Base-by-base conservation (phyloP, 2,113 vertebrate genomes). In the Sapayoa aenigma region DNA sequence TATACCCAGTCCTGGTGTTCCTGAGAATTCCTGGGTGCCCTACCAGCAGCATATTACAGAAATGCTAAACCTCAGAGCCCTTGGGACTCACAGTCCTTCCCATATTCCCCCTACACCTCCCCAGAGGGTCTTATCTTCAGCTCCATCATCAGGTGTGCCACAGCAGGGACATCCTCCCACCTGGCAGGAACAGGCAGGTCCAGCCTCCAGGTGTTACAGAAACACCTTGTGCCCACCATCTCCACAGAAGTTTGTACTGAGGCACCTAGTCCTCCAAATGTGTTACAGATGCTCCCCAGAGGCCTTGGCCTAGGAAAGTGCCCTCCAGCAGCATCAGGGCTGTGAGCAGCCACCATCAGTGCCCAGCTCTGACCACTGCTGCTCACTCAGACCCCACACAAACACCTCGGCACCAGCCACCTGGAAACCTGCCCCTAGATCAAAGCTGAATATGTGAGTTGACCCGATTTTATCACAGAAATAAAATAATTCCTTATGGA, bases 261-360 rank as follows among this genome's bases (percentile, higher is more conserved):
- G 58, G 12, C 31, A 12, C 20, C 55, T 44, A 28, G 4, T 24
- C 31, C 66, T 37, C n/a, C 13, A 18, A 10, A 9, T 1, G 18
- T 9, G 10, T 6, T 14, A 14, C 6, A 33, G 60, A 8, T 3
- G 17, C 27, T 62, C 16, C 24, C 19, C 69, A 11, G 35, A 55
- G n/a, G 27, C 23, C 39, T 46, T 0, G 0, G 46, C 73, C 63
- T 68, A 8, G 33, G 5, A 18, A 5, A 21, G 8, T 4, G 20
- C 14, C 7, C 7, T 27, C 8, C 44, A 67, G 21, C 60, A 46
- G 42, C 39, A 30, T 3, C 17, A 3, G 35, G 24, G 47, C 42
- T 52, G 11, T 1, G 14, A n/a, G n/a, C 0, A 0, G 2, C 11
- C 1, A 0, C 60, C n/a, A 16, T 3, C 7, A 1, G 46, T 27